Evolutionary conservation across 2,888 invertebrate genomes (phyloP).

Genomic region (Mimumesa dahlbomi): DNA sequence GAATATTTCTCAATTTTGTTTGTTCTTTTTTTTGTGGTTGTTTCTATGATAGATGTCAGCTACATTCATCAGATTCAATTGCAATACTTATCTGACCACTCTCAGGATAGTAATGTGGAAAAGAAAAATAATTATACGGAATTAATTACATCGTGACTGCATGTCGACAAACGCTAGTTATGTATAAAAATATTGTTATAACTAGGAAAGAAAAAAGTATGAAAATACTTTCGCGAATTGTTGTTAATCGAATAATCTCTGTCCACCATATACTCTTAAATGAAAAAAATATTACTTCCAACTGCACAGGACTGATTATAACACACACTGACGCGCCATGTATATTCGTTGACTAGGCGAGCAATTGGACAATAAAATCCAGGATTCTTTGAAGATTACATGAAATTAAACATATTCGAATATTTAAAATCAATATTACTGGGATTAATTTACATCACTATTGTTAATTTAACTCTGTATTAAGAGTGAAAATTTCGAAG

Average conservation of each 20-base stretch:
- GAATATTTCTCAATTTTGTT: constrained; percentile 26
- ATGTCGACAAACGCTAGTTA: constrained; percentile 36
- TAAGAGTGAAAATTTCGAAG: too few species aligned
- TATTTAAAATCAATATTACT: too few species aligned
- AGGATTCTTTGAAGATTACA: constrained; percentile 10
- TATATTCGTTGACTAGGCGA: constrained; percentile 37
- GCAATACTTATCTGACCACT: constrained; percentile 19
- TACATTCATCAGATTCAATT: constrained; percentile 21
- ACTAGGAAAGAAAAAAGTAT: constrained; percentile 51
- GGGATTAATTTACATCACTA: too few species aligned
- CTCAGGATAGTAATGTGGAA: constrained; percentile 7
- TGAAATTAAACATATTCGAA: too few species aligned
- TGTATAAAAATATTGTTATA: constrained; percentile 49
- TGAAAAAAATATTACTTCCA: constrained; percentile 43
- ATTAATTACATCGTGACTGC: constrained; percentile 26
- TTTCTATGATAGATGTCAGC: background rate
- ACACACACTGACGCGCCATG: constrained; percentile 48
- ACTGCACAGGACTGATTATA: constrained; percentile 56
- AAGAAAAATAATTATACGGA: constrained; percentile 17
- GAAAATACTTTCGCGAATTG: constrained; percentile 47
- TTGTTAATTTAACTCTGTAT: too few species aligned
- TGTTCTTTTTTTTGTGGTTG: background rate
- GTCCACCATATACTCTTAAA: constrained; percentile 54
- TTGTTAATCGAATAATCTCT: constrained; percentile 41
- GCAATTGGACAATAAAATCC: constrained; percentile 51